phyloP scores from a whole-genome alignment of 2,888 invertebrate species.

The Eupelmus urozonus region DNA sequence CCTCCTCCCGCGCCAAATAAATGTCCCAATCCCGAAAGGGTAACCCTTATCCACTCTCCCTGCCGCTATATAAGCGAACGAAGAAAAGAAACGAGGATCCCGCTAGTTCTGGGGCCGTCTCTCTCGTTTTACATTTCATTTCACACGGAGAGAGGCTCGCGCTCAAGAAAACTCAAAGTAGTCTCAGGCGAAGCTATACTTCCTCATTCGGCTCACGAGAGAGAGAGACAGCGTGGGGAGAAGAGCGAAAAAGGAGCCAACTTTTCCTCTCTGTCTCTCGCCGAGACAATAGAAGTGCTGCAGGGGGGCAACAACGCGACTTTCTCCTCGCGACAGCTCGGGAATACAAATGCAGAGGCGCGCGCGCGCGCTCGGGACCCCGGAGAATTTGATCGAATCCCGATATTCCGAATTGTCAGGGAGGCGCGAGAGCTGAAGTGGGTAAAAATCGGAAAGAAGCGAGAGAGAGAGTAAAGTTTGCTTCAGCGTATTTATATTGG shows the following conservation, averaged over 20 bases:
- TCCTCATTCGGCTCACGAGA: conserved; percentile 33
- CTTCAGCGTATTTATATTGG: conserved; percentile 27
- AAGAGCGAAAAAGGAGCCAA: conserved; percentile 9
- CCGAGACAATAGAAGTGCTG: conserved; percentile 40
- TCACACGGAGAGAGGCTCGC: conserved; percentile 31
- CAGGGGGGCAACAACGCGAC: neutral
- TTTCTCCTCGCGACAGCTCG: conserved; percentile 11
- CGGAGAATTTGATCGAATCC: conserved; percentile 54
- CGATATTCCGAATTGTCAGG: conserved; percentile 39
- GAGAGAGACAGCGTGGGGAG: neutral
- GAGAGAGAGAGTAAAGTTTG: neutral
- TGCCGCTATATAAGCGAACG: neutral
- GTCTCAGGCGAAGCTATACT: neutral
- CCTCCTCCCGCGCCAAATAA: conserved; percentile 43
- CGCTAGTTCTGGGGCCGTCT: neutral
- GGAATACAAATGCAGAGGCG: conserved; percentile 47
- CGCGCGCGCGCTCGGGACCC: neutral
- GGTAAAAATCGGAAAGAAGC: conserved; percentile 40
- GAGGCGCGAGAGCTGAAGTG: neutral
- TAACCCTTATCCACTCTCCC: conserved; percentile 4
- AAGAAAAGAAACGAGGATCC: neutral
- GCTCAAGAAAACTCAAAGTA: conserved; percentile 25
- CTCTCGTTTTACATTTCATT: conserved; percentile 59
- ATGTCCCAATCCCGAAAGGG: conserved; percentile 57
- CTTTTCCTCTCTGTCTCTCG: conserved; percentile 15